A percentile compares a stretch with the other conserved stretches of the same genome.
Evolutionary conservation across 2,113 vertebrate genomes (phyloP).

Genomic region (Sialia sialis): DNA sequence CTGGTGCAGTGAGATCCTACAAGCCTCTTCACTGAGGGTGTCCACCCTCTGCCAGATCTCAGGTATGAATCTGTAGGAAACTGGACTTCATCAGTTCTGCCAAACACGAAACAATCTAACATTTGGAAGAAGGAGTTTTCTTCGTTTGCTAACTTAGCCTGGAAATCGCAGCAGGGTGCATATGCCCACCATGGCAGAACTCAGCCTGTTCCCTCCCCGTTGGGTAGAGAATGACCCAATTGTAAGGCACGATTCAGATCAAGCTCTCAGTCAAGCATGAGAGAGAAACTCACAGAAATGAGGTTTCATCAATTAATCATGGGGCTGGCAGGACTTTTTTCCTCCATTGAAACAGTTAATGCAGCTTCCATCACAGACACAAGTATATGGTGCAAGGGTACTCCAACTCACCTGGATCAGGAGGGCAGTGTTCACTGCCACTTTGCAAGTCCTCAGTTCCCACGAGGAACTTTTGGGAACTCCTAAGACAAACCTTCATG

Average conservation of each 20-base stretch:
- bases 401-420: neutral
- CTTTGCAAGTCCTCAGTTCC: neutral
- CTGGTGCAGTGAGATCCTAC: neutral
- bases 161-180: neutral
- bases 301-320: slow-evolving; percentile 27
- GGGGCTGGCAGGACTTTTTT: neutral
- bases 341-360: neutral
- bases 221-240: neutral
- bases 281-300: neutral
- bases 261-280: slow-evolving; percentile 5
- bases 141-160: neutral
- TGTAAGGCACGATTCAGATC: slow-evolving; percentile 32
- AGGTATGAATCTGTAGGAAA: neutral
- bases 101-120: rapidly evolving
- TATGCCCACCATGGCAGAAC: neutral
- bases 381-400: neutral
- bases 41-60: neutral
- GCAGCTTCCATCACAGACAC: rapidly evolving
- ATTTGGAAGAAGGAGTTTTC: neutral
- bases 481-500: neutral
- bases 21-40: neutral
- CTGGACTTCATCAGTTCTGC: neutral
- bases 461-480: neutral
- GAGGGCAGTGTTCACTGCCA: rapidly evolving
- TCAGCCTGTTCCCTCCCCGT: neutral